These are phyloP conservation scores for Takifugu bimaculatus DNA, from an alignment of 2,113 vertebrate species.

Conservation along the genomic window DNA sequence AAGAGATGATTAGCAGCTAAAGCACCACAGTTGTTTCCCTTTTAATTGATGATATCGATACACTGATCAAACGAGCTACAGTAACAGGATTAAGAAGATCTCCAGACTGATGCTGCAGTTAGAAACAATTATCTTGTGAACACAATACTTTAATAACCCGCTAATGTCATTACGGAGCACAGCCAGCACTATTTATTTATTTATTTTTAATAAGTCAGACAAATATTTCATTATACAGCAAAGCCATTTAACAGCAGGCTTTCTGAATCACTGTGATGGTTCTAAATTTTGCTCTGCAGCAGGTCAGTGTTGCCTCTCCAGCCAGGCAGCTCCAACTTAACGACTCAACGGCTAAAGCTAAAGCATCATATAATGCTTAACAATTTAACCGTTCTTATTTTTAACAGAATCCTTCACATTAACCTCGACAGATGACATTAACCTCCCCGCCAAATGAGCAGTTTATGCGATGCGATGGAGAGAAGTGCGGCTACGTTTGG, in stretches of 20 bases:
- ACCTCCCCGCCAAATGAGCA: no score
- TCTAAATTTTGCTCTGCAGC: neutral
- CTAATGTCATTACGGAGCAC: neutral
- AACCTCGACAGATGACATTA: no score
- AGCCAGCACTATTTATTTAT: no score
- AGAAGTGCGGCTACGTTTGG: neutral
- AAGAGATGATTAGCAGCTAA: no score
- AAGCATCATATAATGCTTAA: no score
- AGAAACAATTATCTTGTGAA: neutral
- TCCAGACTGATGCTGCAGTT: neutral
- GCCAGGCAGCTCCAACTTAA: no score
- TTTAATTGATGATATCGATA: no score
- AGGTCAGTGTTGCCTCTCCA: no score
- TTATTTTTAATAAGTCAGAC: neutral
- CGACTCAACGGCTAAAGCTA: no score
- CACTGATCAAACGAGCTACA: neutral
- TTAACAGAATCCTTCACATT: no score
- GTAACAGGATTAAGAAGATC: neutral
- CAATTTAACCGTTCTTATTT: no score
- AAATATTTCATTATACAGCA: neutral
- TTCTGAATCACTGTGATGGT: conserved; percentile 1
- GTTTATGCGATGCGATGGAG: neutral
- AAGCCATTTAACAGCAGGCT: neutral
- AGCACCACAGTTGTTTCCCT: no score
- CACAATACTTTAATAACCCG: conserved; percentile 5